These are phyloP conservation scores for Candidula unifasciata DNA, from an alignment of 2,888 invertebrate genomes.

Conservation along the genomic window DNA sequence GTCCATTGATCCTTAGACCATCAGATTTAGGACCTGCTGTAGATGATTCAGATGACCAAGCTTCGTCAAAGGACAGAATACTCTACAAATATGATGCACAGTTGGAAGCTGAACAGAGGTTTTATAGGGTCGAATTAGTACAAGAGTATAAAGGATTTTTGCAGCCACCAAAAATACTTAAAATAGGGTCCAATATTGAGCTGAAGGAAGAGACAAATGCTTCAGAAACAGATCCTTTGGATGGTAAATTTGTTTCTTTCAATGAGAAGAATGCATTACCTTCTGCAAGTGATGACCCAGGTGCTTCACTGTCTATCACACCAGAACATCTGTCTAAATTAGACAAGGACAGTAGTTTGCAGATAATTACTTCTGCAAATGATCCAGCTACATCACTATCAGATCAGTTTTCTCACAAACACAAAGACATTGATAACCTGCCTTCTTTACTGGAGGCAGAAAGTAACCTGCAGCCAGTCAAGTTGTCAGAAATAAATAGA, in stretches of 20 bases:
- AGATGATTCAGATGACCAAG: not conserved
- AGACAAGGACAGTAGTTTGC: not conserved
- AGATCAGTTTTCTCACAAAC: not conserved
- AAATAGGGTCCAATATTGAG: not conserved
- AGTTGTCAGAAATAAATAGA: not conserved
- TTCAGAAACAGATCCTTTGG: not conserved
- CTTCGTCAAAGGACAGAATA: not conserved
- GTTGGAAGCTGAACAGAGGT: slow-evolving; percentile 48
- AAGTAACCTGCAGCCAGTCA: not conserved
- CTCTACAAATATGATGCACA: not conserved
- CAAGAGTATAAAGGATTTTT: slow-evolving; percentile 24
- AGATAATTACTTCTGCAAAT: not conserved
- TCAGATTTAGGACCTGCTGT: not conserved
- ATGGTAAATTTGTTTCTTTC: not conserved
- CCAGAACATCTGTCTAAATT: not conserved
- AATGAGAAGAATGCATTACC: no score
- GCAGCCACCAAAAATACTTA: slow-evolving; percentile 36
- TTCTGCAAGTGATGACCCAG: not conserved
- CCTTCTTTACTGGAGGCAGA: no score
- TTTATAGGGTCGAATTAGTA: slow-evolving; percentile 43
- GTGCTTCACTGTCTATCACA: not conserved
- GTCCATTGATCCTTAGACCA: slow-evolving; percentile 11
- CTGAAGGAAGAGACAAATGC: not conserved
- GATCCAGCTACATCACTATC: not conserved
- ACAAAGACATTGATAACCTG: not conserved